Conservation (phyloP, 2,797 vertebrate species). For the Nyctalus aviator region DNA sequence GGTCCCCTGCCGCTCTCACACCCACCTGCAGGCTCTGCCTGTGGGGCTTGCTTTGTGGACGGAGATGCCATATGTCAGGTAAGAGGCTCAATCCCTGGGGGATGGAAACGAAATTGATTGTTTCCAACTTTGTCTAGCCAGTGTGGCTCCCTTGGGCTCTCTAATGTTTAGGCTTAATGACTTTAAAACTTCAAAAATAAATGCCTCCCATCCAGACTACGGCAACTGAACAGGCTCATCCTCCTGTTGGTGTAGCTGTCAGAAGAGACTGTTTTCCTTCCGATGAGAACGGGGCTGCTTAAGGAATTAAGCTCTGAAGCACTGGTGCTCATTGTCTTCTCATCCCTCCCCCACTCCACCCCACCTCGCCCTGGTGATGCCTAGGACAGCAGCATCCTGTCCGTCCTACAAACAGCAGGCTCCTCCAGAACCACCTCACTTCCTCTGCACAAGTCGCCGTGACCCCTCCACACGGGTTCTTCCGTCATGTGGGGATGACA, state of each 20-base stretch:
- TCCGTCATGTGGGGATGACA: neutral
- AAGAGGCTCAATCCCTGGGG: conserved; percentile 28
- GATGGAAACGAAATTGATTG: conserved; percentile 69
- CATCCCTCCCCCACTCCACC: accelerated
- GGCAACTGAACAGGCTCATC: neutral
- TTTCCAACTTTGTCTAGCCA: conserved; percentile 68
- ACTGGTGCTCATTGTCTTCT: neutral
- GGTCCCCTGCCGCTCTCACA: conserved; percentile 34
- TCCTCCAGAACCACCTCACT: neutral
- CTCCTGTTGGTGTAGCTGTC: neutral
- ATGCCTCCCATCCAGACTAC: neutral
- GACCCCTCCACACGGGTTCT: conserved; percentile 52
- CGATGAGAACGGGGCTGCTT: neutral
- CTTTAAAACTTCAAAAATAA: conserved; percentile 40
- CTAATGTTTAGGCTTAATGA: conserved; percentile 48
- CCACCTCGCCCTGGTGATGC: accelerated
- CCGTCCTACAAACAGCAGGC: neutral
- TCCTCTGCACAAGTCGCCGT: neutral
- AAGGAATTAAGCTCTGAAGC: too few species aligned
- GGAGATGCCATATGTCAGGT: conserved; percentile 75
- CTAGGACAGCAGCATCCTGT: neutral
- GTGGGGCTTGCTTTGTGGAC: conserved; percentile 62
- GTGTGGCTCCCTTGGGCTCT: conserved; percentile 59
- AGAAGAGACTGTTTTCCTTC: too few species aligned
- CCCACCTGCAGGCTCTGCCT: conserved; percentile 57